Evolutionary conservation across 1,140 invertebrate species (phyloP).

Genomic region (Pogonus chalceus): DNA sequence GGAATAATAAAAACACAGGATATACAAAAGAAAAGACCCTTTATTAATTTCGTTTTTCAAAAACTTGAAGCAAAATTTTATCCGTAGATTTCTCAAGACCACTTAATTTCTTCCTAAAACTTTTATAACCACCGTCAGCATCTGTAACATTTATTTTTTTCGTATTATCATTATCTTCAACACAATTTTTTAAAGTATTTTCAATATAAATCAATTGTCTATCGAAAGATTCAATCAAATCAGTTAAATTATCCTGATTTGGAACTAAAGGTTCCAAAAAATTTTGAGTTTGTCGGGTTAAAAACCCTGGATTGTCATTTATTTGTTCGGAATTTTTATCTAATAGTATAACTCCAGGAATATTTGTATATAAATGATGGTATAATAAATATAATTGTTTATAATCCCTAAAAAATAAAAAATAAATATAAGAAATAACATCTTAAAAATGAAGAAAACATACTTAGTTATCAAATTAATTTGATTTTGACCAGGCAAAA

Average conservation of each 20-base stretch:
- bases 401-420: neutral
- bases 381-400: neutral
- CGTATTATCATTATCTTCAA: neutral
- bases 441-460: neutral
- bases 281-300: neutral
- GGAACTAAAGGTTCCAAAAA: neutral
- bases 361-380: neutral
- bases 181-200: neutral
- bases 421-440: neutral
- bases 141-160: neutral
- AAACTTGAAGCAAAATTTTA: too few relatives aligned
- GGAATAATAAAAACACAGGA: too few relatives aligned
- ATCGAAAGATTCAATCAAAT: neutral
- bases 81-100: neutral
- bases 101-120: neutral
- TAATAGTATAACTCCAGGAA: neutral
- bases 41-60: too few relatives aligned
- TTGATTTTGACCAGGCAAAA: neutral
- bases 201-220: neutral
- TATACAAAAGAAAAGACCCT: too few relatives aligned
- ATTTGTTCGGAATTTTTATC: neutral
- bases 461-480: neutral
- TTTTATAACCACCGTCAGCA: neutral
- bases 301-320: neutral
- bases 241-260: neutral